phyloP scores from a whole-genome alignment of 2,888 invertebrate genomes.

The Nemurella pictetii region DNA sequence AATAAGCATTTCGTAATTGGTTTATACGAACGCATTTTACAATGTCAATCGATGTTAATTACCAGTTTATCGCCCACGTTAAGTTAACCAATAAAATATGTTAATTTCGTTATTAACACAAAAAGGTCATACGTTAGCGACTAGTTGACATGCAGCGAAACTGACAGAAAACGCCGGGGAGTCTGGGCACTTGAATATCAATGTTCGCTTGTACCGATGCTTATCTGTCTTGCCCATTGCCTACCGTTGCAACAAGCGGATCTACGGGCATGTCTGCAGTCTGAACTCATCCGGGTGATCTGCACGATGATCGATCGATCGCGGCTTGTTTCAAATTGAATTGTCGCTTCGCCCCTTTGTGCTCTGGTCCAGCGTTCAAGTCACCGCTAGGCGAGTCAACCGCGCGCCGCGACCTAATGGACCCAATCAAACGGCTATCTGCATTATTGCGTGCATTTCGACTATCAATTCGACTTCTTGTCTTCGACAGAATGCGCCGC shows the following conservation, averaged over 20 bases:
- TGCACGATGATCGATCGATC: no score
- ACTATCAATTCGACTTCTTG: background rate
- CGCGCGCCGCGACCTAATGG: no score
- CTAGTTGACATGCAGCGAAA: background rate
- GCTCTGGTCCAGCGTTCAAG: no score
- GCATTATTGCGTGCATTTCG: background rate
- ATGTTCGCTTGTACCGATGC: background rate
- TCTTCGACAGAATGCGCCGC: background rate
- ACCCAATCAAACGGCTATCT: background rate
- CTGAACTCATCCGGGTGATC: no score
- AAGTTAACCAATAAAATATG: background rate
- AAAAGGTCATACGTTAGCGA: background rate
- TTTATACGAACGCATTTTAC: background rate
- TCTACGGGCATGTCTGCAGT: background rate
- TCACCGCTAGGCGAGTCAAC: no score
- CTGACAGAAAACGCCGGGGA: background rate
- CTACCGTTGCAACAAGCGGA: background rate
- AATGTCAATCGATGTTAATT: background rate
- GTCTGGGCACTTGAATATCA: background rate
- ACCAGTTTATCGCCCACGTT: background rate
- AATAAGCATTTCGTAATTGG: background rate
- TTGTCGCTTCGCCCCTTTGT: no score
- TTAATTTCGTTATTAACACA: background rate
- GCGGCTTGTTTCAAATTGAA: no score
- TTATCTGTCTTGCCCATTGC: background rate